A percentile compares a stretch with the other conserved stretches of the same genome.
These are phyloP conservation scores for Diabrotica virgifera DNA, from an alignment of 1,140 invertebrate species.

Conservation along the genomic window DNA sequence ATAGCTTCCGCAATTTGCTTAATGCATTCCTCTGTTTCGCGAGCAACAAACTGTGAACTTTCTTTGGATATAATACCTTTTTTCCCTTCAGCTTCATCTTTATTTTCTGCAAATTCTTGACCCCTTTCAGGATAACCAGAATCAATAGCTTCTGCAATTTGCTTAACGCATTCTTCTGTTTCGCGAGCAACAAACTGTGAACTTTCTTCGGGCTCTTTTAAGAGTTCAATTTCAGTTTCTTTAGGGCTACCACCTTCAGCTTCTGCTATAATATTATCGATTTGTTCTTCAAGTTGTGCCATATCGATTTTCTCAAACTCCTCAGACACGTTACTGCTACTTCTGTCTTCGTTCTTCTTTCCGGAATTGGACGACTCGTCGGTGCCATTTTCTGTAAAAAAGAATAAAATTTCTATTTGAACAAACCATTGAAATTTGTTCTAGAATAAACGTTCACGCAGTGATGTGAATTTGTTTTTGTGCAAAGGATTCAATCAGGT, in stretches of 20 bases:
- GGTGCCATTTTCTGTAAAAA: conserved; percentile 27
- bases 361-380: conserved; percentile 21
- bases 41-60: no score
- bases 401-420: conserved; percentile 1
- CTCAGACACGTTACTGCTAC: conserved; percentile 29
- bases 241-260: conserved; percentile 21
- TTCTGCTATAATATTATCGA: conserved; percentile 27
- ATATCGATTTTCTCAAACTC: conserved; percentile 30
- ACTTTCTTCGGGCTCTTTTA: no score
- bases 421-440: conserved; percentile 14
- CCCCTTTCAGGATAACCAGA: no score
- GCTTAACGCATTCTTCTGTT: no score
- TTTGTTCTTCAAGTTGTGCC: conserved; percentile 23
- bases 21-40: no score
- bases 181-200: no score
- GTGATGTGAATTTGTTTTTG: not conserved
- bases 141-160: no score
- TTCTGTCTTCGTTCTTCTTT: conserved; percentile 21
- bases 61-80: no score
- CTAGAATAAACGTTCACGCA: conserved; percentile 33
- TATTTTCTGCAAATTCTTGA: no score
- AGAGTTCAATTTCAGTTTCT: not conserved
- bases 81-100: no score
- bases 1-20: no score
- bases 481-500: no score